Conservation (phyloP, 2,797 vertebrate genomes). For the Trematomus bernacchii region DNA sequence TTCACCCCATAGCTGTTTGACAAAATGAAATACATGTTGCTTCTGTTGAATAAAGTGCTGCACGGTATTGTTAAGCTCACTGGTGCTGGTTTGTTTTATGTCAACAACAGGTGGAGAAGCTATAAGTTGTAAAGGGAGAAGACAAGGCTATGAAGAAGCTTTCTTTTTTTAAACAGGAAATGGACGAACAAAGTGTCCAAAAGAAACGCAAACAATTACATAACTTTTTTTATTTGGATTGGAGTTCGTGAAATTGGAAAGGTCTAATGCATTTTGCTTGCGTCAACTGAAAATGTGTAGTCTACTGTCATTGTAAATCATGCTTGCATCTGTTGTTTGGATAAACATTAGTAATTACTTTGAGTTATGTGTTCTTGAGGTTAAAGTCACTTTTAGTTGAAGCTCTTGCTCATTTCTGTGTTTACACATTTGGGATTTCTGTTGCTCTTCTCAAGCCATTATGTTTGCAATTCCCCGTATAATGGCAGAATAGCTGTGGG, state of each 20-base stretch:
- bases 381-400: slow-evolving; percentile 5
- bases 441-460: slow-evolving; percentile 18
- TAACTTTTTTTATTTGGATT: neutral
- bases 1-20: neutral
- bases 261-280: neutral
- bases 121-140: neutral
- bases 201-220: neutral
- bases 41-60: no score
- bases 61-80: neutral
- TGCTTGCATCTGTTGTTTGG: slow-evolving; percentile 10
- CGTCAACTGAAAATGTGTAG: slow-evolving; percentile 9
- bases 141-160: neutral
- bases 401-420: slow-evolving; percentile 25
- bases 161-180: neutral
- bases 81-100: neutral
- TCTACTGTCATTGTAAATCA: slow-evolving; percentile 21
- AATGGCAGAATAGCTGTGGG: slow-evolving; percentile 44
- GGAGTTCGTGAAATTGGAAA: neutral
- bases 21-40: neutral
- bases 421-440: slow-evolving; percentile 19
- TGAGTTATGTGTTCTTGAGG: neutral
- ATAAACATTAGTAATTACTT: slow-evolving; percentile 14
- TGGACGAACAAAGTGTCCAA: neutral
- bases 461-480: slow-evolving; percentile 28
- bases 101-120: slow-evolving; percentile 3